phyloP scores from a whole-genome alignment of 2,888 invertebrate species.

The Altica lythri region DNA sequence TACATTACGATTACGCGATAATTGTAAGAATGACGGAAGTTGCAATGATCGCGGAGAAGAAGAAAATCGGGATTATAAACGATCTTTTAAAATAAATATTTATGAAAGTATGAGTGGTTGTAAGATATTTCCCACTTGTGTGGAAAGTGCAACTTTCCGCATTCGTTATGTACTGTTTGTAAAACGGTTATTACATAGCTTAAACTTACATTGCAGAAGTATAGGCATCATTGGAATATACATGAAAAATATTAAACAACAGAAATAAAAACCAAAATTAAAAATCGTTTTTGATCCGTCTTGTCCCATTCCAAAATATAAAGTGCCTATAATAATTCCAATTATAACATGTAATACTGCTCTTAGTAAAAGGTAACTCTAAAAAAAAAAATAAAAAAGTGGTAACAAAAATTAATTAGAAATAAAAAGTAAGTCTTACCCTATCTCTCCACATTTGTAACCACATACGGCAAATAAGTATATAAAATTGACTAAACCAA shows the following conservation, averaged over 20 bases:
- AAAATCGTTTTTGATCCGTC: conserved; percentile 82
- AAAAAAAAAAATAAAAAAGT: conserved; percentile 48
- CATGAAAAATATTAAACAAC: conserved; percentile 77
- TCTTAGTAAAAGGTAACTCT: conserved; percentile 75
- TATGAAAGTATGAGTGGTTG: too few relatives aligned
- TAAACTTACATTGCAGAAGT: conserved; percentile 78
- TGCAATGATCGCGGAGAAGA: too few relatives aligned
- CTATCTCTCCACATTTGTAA: conserved; percentile 76
- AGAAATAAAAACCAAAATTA: conserved; percentile 84
- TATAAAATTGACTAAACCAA: conserved; percentile 69
- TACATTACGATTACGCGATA: too few relatives aligned
- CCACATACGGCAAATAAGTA: conserved; percentile 71
- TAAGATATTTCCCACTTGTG: too few relatives aligned
- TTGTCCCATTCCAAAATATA: conserved; percentile 76
- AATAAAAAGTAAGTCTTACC: conserved; percentile 55
- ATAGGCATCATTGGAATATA: conserved; percentile 85
- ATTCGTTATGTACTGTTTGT: too few relatives aligned
- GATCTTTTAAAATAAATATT: too few relatives aligned
- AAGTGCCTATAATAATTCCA: conserved; percentile 69
- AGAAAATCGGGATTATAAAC: too few relatives aligned
- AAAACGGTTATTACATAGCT: too few relatives aligned
- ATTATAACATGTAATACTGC: conserved; percentile 70
- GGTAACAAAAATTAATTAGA: background rate
- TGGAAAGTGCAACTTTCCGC: too few relatives aligned
- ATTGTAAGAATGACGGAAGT: too few relatives aligned